These are phyloP conservation scores for Eulemur rubriventer DNA, from an alignment of 2,797 vertebrate genomes.

Conservation along the genomic window DNA sequence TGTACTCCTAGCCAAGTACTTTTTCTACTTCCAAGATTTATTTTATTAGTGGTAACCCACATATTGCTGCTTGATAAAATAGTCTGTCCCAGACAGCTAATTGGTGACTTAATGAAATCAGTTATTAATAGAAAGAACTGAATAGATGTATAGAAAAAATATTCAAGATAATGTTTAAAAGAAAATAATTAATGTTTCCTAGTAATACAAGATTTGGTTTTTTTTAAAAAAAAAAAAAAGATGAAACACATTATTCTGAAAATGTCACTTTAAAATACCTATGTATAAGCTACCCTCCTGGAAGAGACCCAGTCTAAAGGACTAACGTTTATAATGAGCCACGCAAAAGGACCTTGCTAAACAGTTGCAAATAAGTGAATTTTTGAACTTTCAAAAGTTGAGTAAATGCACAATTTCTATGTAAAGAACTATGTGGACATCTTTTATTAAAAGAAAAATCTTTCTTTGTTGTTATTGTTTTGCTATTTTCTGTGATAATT, in stretches of 20 bases:
- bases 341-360: neutral
- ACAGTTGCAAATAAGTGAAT: neutral
- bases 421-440: neutral
- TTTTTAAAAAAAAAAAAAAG: neutral
- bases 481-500: neutral
- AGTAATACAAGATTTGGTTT: neutral
- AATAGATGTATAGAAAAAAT: neutral
- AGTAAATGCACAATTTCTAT: neutral
- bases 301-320: neutral
- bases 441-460: neutral
- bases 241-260: neutral
- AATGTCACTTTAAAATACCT: neutral
- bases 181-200: neutral
- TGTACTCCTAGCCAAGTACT: neutral
- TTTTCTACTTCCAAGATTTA: neutral
- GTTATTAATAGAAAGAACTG: neutral
- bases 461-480: neutral
- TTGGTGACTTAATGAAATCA: neutral
- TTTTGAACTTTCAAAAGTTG: neutral
- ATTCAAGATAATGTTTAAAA: neutral
- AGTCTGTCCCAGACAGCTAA: neutral
- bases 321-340: neutral
- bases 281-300: neutral
- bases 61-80: neutral
- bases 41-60: constrained; percentile 12